These are phyloP conservation scores for Ceratina japonica DNA, from an alignment of 1,140 invertebrate genomes.

Conservation along the genomic window DNA sequence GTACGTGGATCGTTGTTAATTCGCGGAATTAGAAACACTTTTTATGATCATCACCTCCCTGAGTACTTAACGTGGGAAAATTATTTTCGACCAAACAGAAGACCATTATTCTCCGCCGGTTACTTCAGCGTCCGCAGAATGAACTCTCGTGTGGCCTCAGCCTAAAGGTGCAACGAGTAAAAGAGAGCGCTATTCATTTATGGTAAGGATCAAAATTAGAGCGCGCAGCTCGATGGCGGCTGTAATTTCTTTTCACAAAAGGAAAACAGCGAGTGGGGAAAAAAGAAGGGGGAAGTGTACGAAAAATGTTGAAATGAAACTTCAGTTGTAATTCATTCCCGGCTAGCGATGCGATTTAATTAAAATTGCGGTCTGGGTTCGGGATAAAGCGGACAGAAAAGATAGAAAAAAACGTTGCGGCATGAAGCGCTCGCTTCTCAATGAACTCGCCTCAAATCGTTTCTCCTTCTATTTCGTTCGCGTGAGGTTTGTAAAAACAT, in stretches of 20 bases:
- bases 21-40: too few relatives aligned
- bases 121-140: too few relatives aligned
- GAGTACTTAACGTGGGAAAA: too few relatives aligned
- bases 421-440: conserved; percentile 32
- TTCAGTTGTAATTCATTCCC: conserved; percentile 49
- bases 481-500: conserved; percentile 9
- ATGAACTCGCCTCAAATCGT: conserved; percentile 11
- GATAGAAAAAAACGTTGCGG: neutral
- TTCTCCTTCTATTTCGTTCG: neutral
- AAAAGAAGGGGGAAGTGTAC: neutral
- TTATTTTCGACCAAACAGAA: too few relatives aligned
- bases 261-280: conserved; percentile 3
- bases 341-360: conserved; percentile 45
- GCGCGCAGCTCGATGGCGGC: conserved; percentile 34
- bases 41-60: too few relatives aligned
- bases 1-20: too few relatives aligned
- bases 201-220: conserved; percentile 18
- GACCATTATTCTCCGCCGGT: too few relatives aligned
- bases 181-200: conserved; percentile 2
- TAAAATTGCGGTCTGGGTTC: conserved; percentile 37
- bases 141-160: too few relatives aligned
- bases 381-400: conserved; percentile 26
- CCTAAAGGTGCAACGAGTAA: neutral
- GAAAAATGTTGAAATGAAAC: conserved; percentile 46
- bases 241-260: conserved; percentile 21